phyloP scores from a whole-genome alignment of 2,797 vertebrate species.

The Serranus cabrilla region DNA sequence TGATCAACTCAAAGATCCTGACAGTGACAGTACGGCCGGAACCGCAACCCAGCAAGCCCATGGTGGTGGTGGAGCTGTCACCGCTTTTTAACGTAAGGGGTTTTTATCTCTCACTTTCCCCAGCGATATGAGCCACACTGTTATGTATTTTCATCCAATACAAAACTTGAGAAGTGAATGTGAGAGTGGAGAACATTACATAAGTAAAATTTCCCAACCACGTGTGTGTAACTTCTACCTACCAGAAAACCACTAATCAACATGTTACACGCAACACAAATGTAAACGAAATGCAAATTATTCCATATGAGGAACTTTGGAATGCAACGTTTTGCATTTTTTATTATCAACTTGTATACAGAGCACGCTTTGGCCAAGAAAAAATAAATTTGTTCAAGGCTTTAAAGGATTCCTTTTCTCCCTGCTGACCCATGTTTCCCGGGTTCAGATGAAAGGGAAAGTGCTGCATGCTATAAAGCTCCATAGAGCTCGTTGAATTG shows the following conservation, averaged over 20 bases:
- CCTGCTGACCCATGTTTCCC: slow-evolving; percentile 55
- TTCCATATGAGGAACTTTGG: slow-evolving; percentile 39
- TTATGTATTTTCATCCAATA: neutral
- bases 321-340: slow-evolving; percentile 42
- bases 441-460: slow-evolving; percentile 61
- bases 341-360: slow-evolving; percentile 20
- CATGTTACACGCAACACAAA: neutral
- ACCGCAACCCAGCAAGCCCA: slow-evolving; percentile 92
- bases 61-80: slow-evolving; percentile 95
- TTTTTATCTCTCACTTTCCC: neutral
- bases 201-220: neutral
- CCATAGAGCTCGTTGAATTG: slow-evolving; percentile 47
- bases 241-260: neutral
- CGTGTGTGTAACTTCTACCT: neutral
- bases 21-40: slow-evolving; percentile 94
- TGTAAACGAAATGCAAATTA: neutral
- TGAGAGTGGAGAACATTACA: neutral
- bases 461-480: slow-evolving; percentile 73
- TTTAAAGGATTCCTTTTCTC: slow-evolving; percentile 55
- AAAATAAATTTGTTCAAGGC: slow-evolving; percentile 31
- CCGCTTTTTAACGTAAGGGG: slow-evolving; percentile 90
- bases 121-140: neutral
- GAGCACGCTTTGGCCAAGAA: slow-evolving; percentile 21
- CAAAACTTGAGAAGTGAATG: neutral
- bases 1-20: slow-evolving; percentile 95